phyloP scores from a whole-genome alignment of 2,113 vertebrate species.

The Carettochelys insculpta region DNA sequence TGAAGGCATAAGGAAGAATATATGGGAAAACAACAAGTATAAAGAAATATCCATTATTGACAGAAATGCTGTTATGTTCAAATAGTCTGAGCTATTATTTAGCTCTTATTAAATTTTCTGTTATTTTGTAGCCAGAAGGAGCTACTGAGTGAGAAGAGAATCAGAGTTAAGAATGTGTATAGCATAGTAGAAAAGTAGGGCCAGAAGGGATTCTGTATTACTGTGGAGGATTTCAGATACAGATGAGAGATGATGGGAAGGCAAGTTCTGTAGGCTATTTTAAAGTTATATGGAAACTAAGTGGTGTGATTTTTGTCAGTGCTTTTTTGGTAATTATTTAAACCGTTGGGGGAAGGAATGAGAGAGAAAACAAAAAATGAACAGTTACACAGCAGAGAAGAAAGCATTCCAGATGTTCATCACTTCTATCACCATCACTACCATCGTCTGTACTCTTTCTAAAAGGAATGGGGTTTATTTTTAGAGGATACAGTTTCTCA shows the following conservation, averaged over 20 bases:
- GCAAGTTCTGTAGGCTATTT: neutral
- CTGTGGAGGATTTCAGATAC: neutral
- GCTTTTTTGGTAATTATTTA: neutral
- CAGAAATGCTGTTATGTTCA: neutral
- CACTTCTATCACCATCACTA: neutral
- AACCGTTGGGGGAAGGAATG: neutral
- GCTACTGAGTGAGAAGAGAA: neutral
- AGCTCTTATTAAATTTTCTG: neutral
- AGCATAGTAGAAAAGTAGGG: too few relatives aligned
- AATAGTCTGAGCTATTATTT: neutral
- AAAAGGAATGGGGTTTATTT: neutral
- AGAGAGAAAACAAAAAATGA: neutral
- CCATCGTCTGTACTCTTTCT: neutral
- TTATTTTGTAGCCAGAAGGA: neutral
- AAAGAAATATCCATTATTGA: neutral
- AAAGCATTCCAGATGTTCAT: neutral
- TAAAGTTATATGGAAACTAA: neutral
- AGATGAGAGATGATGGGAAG: neutral
- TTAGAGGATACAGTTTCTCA: neutral
- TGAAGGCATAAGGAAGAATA: neutral
- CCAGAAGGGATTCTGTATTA: neutral
- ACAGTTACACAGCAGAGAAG: neutral
- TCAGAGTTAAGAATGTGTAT: neutral
- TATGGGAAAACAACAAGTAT: neutral
- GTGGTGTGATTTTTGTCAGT: neutral